Conservation (phyloP, 2,888 invertebrate genomes). For the Monopis laevigella region DNA sequence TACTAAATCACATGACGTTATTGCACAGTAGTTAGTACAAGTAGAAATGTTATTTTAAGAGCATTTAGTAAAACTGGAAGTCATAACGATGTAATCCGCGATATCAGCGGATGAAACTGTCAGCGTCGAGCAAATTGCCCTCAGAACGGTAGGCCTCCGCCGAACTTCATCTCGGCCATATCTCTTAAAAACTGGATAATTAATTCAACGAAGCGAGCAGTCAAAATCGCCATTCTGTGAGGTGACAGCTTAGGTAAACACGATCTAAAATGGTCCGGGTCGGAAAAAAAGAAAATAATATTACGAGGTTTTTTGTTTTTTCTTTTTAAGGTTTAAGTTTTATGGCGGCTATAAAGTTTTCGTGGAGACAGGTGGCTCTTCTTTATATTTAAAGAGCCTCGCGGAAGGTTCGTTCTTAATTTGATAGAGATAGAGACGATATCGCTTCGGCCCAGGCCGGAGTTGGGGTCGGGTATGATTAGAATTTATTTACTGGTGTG, state of each 20-base stretch:
- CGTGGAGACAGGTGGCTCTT: slow-evolving; percentile 66
- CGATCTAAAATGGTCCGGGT: slow-evolving; percentile 55
- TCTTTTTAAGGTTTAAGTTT: slow-evolving; percentile 63
- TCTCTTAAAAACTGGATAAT: slow-evolving; percentile 56
- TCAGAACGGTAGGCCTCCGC: slow-evolving; percentile 37
- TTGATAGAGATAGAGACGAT: slow-evolving; percentile 45
- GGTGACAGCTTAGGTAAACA: slow-evolving; percentile 67
- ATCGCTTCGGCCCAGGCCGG: slow-evolving; percentile 37
- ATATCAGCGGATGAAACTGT: slow-evolving; percentile 32
- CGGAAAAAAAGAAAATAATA: slow-evolving; percentile 44
- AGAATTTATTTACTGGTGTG: slow-evolving; percentile 62
- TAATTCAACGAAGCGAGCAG: slow-evolving; percentile 54
- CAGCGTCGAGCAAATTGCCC: slow-evolving; percentile 45
- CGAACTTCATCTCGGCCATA: slow-evolving; percentile 50
- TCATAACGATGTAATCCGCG: slow-evolving; percentile 40
- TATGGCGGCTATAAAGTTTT: slow-evolving; percentile 64
- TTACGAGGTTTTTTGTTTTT: slow-evolving; percentile 51
- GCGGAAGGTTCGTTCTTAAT: slow-evolving; percentile 35
- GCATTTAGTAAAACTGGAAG: slow-evolving; percentile 24
- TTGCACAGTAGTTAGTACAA: too few species aligned
- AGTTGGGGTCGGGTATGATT: slow-evolving; percentile 29
- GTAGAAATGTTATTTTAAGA: background rate
- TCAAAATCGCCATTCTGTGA: slow-evolving; percentile 64
- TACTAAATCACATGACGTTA: too few species aligned
- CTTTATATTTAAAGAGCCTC: slow-evolving; percentile 58